Conservation (phyloP, 2,113 vertebrate species). For the Oreochromis aureus region DNA sequence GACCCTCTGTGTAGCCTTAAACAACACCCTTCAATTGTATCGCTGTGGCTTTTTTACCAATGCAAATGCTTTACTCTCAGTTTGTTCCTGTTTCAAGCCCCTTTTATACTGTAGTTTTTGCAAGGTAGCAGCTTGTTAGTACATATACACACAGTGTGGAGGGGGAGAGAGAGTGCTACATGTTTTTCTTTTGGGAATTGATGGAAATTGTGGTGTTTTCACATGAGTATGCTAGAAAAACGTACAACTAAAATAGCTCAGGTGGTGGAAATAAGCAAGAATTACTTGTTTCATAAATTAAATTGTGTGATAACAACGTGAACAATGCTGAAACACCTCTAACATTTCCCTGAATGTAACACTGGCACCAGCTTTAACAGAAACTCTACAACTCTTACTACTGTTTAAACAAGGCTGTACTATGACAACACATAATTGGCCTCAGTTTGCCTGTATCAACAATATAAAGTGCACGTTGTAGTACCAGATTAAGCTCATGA, state of each 20-base stretch:
- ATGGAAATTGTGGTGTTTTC: neutral
- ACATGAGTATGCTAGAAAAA: neutral
- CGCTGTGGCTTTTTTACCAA: neutral
- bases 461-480: neutral
- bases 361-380: neutral
- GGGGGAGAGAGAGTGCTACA: too few species aligned
- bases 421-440: neutral
- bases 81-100: neutral
- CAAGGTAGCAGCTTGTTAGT: neutral
- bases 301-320: neutral
- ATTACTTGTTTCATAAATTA: neutral
- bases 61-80: neutral
- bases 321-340: neutral
- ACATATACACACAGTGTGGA: neutral
- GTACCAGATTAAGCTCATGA: neutral
- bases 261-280: neutral
- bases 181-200: neutral
- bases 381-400: neutral
- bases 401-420: neutral
- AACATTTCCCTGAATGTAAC: neutral
- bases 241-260: neutral
- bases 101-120: neutral
- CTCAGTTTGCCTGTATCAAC: neutral
- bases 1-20: constrained; percentile 1
- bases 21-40: neutral